Evolutionary conservation across 1,140 invertebrate species (phyloP).

Genomic region (Neoseiulus cucumeris): DNA sequence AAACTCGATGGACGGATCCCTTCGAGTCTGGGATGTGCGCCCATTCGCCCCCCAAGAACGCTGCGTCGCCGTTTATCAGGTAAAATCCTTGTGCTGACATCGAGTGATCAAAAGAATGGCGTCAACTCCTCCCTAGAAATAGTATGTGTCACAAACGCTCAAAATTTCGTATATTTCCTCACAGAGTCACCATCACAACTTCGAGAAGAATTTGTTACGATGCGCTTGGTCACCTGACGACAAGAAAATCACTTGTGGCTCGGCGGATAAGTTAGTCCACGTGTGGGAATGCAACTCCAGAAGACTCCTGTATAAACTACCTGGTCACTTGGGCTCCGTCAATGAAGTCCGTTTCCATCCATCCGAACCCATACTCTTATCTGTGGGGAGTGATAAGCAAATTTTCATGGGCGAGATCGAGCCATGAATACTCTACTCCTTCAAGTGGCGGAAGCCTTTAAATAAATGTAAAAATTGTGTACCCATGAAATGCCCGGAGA

Average conservation of each 20-base stretch:
- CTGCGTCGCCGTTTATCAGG: conserved; percentile 68
- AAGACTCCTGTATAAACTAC: conserved; percentile 82
- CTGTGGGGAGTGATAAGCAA: conserved; percentile 84
- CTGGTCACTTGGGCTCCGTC: conserved; percentile 91
- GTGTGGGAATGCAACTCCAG: conserved; percentile 86
- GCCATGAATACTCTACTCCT: neutral
- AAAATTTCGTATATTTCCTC: neutral
- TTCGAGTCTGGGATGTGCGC: conserved; percentile 46
- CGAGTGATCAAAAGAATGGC: neutral
- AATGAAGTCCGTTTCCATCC: conserved; percentile 94
- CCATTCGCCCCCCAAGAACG: conserved; percentile 60
- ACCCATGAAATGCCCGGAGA: no score
- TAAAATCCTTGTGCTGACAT: neutral
- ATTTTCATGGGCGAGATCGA: conserved; percentile 91
- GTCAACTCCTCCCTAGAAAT: neutral
- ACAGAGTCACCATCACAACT: conserved; percentile 83
- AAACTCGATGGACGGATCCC: conserved; percentile 90
- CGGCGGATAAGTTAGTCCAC: conserved; percentile 84
- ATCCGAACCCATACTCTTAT: conserved; percentile 76
- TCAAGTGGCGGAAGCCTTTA: neutral
- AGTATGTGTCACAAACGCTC: no score
- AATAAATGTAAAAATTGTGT: no score
- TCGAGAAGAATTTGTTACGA: conserved; percentile 78
- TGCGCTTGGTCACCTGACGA: conserved; percentile 75
- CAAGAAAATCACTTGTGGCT: conserved; percentile 65